A percentile compares a stretch with the other conserved stretches of the same genome.
Evolutionary conservation across 2,888 invertebrate genomes (phyloP).

Genomic region (Leptura quadrifasciata): DNA sequence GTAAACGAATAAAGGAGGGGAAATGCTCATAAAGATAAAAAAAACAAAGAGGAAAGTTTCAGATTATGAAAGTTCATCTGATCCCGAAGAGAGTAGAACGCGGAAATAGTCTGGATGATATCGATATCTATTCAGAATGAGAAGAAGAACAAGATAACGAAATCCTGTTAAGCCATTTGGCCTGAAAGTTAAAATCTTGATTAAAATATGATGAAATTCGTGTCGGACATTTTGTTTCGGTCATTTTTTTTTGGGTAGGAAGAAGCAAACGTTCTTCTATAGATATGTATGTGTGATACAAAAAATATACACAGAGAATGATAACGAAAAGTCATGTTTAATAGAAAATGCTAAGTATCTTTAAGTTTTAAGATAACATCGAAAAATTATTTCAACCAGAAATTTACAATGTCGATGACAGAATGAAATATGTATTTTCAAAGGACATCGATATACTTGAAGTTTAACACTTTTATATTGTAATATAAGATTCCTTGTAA

Average conservation of each 20-base stretch:
- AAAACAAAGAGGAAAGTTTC: conserved; percentile 29
- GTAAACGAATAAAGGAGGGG: conserved; percentile 31
- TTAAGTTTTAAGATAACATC: not conserved
- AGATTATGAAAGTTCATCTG: conserved; percentile 29
- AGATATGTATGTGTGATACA: not conserved
- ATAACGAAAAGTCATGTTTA: not conserved
- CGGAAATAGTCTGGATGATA: conserved; percentile 41
- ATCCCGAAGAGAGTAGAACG: no score
- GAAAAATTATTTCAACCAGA: not conserved
- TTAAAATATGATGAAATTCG: not conserved
- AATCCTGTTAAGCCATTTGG: not conserved
- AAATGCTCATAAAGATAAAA: no score
- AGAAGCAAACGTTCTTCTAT: not conserved
- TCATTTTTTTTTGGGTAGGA: conserved; percentile 18
- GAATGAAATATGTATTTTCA: not conserved
- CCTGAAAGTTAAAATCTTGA: not conserved
- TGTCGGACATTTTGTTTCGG: conserved; percentile 35
- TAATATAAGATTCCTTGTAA: no score
- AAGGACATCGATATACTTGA: not conserved
- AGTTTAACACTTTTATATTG: no score
- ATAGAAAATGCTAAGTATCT: not conserved
- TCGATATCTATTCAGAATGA: not conserved
- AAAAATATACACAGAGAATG: not conserved
- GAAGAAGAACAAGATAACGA: not conserved
- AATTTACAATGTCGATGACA: not conserved